A percentile compares a stretch with the other conserved stretches of the same genome.
These are phyloP conservation scores for Myanophis thanlyinensis DNA, from an alignment of 2,113 vertebrate species.

Conservation along the genomic window DNA sequence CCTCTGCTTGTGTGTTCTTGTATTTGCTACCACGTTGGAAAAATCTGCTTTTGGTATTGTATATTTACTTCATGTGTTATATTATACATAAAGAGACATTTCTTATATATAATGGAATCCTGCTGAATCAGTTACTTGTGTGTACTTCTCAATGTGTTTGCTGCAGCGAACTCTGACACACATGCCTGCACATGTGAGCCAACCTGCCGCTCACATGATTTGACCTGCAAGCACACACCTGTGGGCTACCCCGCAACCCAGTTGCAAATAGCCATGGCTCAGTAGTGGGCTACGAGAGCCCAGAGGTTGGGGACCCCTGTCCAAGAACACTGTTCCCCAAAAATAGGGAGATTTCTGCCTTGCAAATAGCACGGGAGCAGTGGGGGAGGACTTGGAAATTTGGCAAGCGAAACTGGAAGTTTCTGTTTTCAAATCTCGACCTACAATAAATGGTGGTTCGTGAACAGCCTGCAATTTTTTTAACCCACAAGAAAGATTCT, in stretches of 20 bases:
- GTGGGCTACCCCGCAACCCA: neutral
- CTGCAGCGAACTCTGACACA: too few species aligned
- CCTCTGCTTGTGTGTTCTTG: too few species aligned
- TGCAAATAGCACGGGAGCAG: neutral
- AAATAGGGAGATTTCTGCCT: neutral
- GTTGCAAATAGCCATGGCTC: neutral
- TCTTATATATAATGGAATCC: too few species aligned
- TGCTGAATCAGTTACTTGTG: too few species aligned
- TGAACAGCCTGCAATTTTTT: neutral
- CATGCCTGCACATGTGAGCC: accelerated
- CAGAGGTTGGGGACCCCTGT: neutral
- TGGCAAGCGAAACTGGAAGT: neutral
- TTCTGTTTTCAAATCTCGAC: neutral
- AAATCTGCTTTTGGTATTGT: too few species aligned
- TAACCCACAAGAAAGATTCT: neutral
- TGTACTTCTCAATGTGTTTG: too few species aligned
- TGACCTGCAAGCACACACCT: accelerated
- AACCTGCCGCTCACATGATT: neutral
- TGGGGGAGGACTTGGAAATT: neutral
- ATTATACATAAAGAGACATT: too few species aligned
- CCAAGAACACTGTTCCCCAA: neutral
- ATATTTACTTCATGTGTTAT: too few species aligned
- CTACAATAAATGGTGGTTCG: neutral
- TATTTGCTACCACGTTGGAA: too few species aligned
- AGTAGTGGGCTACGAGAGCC: neutral